Evolutionary conservation across 2,113 vertebrate genomes (phyloP).

Genomic region (Brienomyrus longianalis): DNA sequence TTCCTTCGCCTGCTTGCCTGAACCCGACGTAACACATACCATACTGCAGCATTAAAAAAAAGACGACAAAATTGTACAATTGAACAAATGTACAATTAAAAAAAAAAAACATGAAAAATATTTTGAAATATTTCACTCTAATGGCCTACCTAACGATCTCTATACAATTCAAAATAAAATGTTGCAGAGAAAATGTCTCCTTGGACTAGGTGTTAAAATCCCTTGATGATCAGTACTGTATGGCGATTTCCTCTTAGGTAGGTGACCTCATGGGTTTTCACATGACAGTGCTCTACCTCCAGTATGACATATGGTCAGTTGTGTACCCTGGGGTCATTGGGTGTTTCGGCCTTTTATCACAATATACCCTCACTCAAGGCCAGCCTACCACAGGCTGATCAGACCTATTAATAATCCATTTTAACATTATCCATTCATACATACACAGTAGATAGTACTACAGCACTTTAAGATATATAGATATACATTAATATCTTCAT

Average conservation of each 20-base stretch:
- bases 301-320: no score
- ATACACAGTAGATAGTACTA: neutral
- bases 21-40: neutral
- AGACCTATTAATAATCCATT: neutral
- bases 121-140: neutral
- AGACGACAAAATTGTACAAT: neutral
- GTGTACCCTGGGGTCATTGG: no score
- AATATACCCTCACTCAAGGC: no score
- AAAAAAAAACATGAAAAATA: neutral
- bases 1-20: no score
- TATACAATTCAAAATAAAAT: neutral
- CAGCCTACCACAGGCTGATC: no score
- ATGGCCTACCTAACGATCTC: neutral
- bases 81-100: neutral
- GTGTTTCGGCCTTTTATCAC: no score
- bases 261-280: no score
- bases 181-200: neutral
- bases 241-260: no score
- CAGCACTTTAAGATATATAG: neutral
- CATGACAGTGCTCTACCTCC: no score
- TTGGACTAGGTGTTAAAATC: no score
- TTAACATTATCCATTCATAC: neutral
- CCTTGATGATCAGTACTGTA: no score
- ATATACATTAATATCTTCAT: neutral
- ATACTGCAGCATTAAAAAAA: neutral